Base-by-base conservation (phyloP, 2,888 invertebrate species). In the Drosophila prolongata region DNA sequence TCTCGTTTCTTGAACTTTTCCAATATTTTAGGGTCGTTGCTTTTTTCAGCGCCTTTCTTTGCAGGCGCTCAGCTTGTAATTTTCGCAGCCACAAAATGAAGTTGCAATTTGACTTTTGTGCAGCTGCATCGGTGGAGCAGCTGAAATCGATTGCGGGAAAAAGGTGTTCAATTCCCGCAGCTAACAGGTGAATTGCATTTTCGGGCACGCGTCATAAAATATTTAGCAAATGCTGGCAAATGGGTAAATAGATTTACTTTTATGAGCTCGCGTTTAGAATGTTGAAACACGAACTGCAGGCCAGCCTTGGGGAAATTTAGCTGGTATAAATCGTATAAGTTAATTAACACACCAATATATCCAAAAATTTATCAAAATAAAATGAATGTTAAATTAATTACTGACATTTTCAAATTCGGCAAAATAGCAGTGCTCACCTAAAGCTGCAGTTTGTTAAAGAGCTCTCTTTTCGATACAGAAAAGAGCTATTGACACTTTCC, bases 81-180 rank as follows among this genome's bases (percentile, higher is more conserved):
- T 81, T 81, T 66, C 73, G 34, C 58, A 50, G 37, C 79, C 79
- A 68, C 76, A 72, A 76, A 80, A 80, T 86, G 76, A 80, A 80
- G 68, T 82, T 79, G 64, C 70, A 78, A 74, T 78, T 77, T 71
- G 76, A 84, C 76, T 81, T 81, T 72, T 75, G 59, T 71, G 75
- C 54, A 54, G 49, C 47, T 11, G 27, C 49, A 24, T 43, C 34
- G n/a, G 9, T 30, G 49, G 16, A 8, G 40, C 16, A 43, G 40
- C 37, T 8, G 56, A 40, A 42, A 9, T 42, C 44, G 40, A 37
- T 44, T 35, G 19, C 5, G 19, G 6, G 30, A 6, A 16, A 1
- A 30, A 13, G 35, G 46, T 14, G 35, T 9, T 27, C 35, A 27
- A 52, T 59, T 54, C 68, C 75, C 60, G 14, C 13, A 35, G 54